phyloP scores from a whole-genome alignment of 2,113 vertebrate species.

The Thryonomys swinderianus region DNA sequence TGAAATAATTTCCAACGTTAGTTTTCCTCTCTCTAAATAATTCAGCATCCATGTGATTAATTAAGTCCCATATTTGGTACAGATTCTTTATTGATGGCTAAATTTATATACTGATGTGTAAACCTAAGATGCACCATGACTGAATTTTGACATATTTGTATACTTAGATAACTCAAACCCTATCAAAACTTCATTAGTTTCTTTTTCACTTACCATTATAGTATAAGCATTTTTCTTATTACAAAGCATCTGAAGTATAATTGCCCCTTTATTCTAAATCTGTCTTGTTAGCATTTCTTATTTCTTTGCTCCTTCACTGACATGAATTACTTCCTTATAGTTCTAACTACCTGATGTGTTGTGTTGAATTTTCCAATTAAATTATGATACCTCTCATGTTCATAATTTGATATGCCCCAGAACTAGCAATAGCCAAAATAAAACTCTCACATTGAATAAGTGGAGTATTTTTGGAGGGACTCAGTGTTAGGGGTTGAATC shows the following conservation, averaged over 20 bases:
- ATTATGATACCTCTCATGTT: background rate
- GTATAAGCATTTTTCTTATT: conserved; percentile 19
- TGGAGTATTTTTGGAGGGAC: background rate
- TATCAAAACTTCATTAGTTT: background rate
- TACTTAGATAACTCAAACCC: background rate
- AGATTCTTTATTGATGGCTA: conserved; percentile 15
- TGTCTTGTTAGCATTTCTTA: background rate
- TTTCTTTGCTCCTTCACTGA: background rate
- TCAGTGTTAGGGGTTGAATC: background rate
- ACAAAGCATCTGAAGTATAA: background rate
- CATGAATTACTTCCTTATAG: background rate
- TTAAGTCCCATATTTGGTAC: background rate
- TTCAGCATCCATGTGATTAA: background rate
- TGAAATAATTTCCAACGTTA: background rate
- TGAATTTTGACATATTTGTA: background rate
- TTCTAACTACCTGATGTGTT: background rate
- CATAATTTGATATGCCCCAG: background rate
- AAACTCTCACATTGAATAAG: background rate
- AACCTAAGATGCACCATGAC: background rate
- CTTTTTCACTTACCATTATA: background rate
- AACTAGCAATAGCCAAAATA: background rate
- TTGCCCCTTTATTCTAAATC: background rate
- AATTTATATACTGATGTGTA: conserved; percentile 20
- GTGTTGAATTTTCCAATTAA: background rate
- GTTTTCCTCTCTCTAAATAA: conserved; percentile 26